Evolutionary conservation across 2,797 vertebrate species (phyloP).

Genomic region (Hypotaenidia okinawae): DNA sequence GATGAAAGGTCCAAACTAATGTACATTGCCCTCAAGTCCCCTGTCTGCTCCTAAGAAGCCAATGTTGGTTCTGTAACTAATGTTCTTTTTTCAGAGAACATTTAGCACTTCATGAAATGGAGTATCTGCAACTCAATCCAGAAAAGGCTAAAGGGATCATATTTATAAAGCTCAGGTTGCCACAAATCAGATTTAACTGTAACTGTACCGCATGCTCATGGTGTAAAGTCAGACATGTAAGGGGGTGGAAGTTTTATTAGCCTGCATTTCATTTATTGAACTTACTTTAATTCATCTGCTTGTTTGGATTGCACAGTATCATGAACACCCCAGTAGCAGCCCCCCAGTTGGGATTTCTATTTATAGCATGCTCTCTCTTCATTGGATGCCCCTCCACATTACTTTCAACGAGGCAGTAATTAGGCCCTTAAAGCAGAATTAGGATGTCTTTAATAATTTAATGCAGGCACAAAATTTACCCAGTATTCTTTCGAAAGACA

Average conservation of each 20-base stretch:
- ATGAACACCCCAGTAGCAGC: not conserved
- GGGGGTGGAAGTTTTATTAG: not conserved
- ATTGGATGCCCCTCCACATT: not conserved
- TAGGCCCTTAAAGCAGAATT: slow-evolving; percentile 30
- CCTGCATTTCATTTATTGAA: not conserved
- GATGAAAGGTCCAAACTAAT: not conserved
- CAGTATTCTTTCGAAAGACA: not conserved
- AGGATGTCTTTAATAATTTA: not conserved
- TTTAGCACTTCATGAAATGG: not conserved
- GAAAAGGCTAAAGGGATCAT: slow-evolving; percentile 2
- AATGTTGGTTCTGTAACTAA: not conserved
- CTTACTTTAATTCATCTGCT: slow-evolving; percentile 12
- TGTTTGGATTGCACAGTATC: slow-evolving; percentile 9
- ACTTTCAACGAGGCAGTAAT: slow-evolving; percentile 17
- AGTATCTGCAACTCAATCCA: not conserved
- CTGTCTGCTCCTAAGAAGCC: not conserved
- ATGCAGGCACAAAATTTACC: not conserved
- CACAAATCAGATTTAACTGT: slow-evolving; percentile 32
- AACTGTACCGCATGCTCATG: not conserved
- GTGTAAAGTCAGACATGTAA: slow-evolving; percentile 10
- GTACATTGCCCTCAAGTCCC: not conserved
- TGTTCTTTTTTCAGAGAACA: slow-evolving; percentile 6
- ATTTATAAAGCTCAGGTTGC: slow-evolving; percentile 39
- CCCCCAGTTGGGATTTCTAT: slow-evolving; percentile 23
- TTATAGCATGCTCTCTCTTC: slow-evolving; percentile 10